A percentile compares a stretch with the other conserved stretches of the same genome.
These are phyloP conservation scores for Dione juno DNA, from an alignment of 2,888 invertebrate species.

Conservation along the genomic window DNA sequence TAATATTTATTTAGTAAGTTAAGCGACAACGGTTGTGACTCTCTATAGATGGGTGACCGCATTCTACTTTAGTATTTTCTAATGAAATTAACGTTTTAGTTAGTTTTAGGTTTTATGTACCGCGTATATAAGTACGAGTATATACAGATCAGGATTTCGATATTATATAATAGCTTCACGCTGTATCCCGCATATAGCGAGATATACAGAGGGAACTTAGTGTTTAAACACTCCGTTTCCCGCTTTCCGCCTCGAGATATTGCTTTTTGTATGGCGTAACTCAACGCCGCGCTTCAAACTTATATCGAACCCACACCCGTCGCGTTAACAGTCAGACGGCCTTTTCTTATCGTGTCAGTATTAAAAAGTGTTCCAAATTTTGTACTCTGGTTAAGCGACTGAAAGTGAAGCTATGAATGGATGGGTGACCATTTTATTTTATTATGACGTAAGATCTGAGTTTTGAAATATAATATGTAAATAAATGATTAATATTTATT, in stretches of 20 bases:
- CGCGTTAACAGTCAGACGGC: background rate
- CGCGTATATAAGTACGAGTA: too few species aligned
- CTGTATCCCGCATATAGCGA: background rate
- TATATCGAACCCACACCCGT: too few species aligned
- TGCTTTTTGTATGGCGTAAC: too few species aligned
- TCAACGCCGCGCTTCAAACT: too few species aligned
- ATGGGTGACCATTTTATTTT: slow-evolving; percentile 11
- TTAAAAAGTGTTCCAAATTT: background rate
- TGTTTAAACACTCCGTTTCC: background rate
- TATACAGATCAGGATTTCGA: too few species aligned
- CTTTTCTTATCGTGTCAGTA: background rate
- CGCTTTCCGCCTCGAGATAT: too few species aligned
- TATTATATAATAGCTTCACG: background rate
- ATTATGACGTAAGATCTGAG: background rate
- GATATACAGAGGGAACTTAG: background rate
- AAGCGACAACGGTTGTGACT: background rate
- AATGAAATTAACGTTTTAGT: slow-evolving; percentile 18
- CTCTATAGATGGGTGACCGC: background rate
- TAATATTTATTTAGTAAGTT: background rate
- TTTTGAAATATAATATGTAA: background rate
- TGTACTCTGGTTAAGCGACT: background rate
- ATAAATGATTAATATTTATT: background rate
- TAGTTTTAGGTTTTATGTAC: slow-evolving; percentile 15
- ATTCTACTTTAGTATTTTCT: background rate
- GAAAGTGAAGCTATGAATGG: background rate